Conservation (phyloP, 2,888 invertebrate species). For the Herminia tarsipennalis region DNA sequence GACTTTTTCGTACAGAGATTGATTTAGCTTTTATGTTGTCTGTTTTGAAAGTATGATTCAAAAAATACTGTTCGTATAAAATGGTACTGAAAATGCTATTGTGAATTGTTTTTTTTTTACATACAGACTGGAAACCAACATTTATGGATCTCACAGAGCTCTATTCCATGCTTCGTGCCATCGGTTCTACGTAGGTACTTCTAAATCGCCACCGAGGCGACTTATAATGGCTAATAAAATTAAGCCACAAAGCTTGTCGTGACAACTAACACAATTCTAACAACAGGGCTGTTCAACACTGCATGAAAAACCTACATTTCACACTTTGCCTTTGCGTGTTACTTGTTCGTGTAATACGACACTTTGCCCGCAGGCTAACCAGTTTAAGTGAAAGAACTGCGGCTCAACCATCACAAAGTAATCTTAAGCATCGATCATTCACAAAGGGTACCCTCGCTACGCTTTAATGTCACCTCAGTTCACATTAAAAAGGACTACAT, state of each 20-base stretch:
- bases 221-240: no score
- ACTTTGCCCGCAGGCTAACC: slow-evolving; percentile 73
- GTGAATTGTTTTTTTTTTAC: no score
- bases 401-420: slow-evolving; percentile 68
- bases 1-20: not conserved
- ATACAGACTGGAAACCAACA: no score
- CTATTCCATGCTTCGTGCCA: no score
- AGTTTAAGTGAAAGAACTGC: slow-evolving; percentile 67
- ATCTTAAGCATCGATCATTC: slow-evolving; percentile 79
- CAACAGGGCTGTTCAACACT: slow-evolving; percentile 2
- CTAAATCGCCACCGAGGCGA: no score
- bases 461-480: slow-evolving; percentile 45
- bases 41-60: not conserved
- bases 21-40: slow-evolving; percentile 2
- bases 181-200: no score
- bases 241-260: not conserved
- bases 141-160: no score
- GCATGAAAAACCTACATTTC: slow-evolving; percentile 19
- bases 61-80: no score
- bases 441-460: slow-evolving; percentile 53
- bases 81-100: no score
- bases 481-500: slow-evolving; percentile 27
- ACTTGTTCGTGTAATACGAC: slow-evolving; percentile 56
- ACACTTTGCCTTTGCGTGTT: slow-evolving; percentile 38
- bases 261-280: slow-evolving; percentile 9